These are phyloP conservation scores for Bothrops jararaca DNA, from an alignment of 2,113 vertebrate species.

Conservation along the genomic window DNA sequence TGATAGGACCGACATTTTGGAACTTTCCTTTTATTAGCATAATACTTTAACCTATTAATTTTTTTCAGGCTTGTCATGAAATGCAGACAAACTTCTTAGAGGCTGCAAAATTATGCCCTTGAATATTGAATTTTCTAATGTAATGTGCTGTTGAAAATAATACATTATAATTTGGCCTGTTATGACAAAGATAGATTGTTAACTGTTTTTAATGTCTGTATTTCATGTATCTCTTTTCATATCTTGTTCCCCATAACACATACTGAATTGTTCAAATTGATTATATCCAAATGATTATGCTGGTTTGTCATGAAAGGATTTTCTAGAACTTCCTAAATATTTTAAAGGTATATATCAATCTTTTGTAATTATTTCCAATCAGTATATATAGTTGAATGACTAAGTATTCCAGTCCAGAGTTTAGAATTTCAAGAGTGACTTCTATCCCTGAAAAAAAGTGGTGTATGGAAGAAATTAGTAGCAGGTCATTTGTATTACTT, in stretches of 20 bases:
- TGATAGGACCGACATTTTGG: background rate
- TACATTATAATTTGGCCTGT: conserved; percentile 1
- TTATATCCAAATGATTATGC: conserved; percentile 45
- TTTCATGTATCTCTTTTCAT: conserved; percentile 29
- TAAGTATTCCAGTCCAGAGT: background rate
- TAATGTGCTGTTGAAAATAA: conserved; percentile 13
- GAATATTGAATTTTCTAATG: conserved; percentile 24
- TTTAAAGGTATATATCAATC: background rate
- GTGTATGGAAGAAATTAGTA: background rate
- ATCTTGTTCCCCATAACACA: conserved; percentile 27
- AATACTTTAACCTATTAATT: background rate
- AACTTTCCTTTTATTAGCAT: background rate
- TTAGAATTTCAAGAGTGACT: background rate
- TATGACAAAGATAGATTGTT: conserved; percentile 25
- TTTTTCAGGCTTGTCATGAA: background rate
- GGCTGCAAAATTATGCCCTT: conserved; percentile 41
- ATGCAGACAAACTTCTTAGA: background rate
- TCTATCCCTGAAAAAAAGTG: background rate
- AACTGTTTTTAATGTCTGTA: conserved; percentile 31
- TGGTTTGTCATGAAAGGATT: background rate
- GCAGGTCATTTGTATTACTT: background rate
- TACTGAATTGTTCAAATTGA: conserved; percentile 43
- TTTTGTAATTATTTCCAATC: background rate
- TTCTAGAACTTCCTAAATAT: background rate
- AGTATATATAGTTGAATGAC: background rate